These are phyloP conservation scores for Sarcophaga peregrina DNA, from an alignment of 1,140 invertebrate genomes.

Conservation along the genomic window DNA sequence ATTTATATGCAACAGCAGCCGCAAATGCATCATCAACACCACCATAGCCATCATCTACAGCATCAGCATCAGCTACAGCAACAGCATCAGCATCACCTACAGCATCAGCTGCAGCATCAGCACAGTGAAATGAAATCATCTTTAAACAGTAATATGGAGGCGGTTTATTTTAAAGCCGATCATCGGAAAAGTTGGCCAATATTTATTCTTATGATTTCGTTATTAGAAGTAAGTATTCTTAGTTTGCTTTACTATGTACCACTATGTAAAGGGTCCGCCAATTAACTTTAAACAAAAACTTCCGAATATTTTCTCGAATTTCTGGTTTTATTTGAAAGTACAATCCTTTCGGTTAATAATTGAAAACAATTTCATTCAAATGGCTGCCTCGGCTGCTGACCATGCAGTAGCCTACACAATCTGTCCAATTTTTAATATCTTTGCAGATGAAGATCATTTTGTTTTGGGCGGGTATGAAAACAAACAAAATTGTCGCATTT, in stretches of 20 bases:
- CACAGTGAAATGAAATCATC: neutral
- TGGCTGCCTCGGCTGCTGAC: too few species aligned
- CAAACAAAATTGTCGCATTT: too few species aligned
- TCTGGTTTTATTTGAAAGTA: too few species aligned
- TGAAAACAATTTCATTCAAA: too few species aligned
- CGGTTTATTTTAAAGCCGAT: constrained; percentile 55
- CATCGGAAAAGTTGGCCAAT: constrained; percentile 71
- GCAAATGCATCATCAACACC: constrained; percentile 46
- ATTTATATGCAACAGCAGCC: constrained; percentile 58
- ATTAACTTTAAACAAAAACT: too few species aligned
- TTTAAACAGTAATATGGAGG: constrained; percentile 49
- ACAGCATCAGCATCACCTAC: constrained; percentile 44
- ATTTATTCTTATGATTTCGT: constrained; percentile 87
- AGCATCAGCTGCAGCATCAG: constrained; percentile 36
- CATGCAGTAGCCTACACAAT: too few species aligned
- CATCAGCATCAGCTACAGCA: constrained; percentile 38
- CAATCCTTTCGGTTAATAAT: too few species aligned
- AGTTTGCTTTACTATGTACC: neutral
- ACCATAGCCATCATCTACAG: neutral
- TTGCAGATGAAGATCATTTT: too few species aligned
- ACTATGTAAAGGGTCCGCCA: too few species aligned
- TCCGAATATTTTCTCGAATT: too few species aligned
- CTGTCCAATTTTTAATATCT: too few species aligned
- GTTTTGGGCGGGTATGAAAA: too few species aligned
- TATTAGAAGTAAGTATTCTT: constrained; percentile 81